phyloP scores from a whole-genome alignment of 2,888 invertebrate genomes.

The Epiperipatus broadwayi region DNA sequence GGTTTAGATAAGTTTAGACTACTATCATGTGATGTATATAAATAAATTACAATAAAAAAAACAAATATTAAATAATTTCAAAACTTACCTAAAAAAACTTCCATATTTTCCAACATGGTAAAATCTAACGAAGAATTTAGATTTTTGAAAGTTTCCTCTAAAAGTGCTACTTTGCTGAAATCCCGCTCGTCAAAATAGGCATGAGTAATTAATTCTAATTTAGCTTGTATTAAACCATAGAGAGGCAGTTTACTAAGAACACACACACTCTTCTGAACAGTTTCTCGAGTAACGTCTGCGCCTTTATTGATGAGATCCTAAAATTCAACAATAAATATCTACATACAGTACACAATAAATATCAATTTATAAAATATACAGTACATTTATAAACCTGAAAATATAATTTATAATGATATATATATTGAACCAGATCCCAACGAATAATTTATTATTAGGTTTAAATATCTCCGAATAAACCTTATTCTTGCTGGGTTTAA shows the following conservation, averaged over 20 bases:
- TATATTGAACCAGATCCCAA: too few species aligned
- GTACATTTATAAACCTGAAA: too few species aligned
- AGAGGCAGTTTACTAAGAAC: conserved; percentile 73
- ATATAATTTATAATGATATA: too few species aligned
- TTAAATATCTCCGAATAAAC: too few species aligned
- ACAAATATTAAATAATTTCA: neutral
- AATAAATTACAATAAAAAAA: too few species aligned
- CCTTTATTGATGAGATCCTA: conserved; percentile 78
- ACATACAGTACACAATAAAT: neutral
- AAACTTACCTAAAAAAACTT: conserved; percentile 52
- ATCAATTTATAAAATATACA: too few species aligned
- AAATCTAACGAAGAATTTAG: conserved; percentile 59
- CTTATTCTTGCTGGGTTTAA: too few species aligned
- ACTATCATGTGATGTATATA: too few species aligned
- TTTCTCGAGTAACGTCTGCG: conserved; percentile 85
- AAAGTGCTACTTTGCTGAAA: conserved; percentile 62
- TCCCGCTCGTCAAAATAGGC: conserved; percentile 92
- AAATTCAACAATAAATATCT: conserved; percentile 19
- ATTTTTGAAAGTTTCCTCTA: conserved; percentile 79
- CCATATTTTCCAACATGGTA: conserved; percentile 32
- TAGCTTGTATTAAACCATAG: conserved; percentile 78
- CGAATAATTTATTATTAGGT: too few species aligned
- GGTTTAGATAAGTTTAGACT: too few species aligned
- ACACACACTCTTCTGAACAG: conserved; percentile 95
- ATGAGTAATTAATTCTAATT: conserved; percentile 83